These are phyloP conservation scores for Pontoporia blainvillei DNA, from an alignment of 2,113 vertebrate species.

Conservation along the genomic window DNA sequence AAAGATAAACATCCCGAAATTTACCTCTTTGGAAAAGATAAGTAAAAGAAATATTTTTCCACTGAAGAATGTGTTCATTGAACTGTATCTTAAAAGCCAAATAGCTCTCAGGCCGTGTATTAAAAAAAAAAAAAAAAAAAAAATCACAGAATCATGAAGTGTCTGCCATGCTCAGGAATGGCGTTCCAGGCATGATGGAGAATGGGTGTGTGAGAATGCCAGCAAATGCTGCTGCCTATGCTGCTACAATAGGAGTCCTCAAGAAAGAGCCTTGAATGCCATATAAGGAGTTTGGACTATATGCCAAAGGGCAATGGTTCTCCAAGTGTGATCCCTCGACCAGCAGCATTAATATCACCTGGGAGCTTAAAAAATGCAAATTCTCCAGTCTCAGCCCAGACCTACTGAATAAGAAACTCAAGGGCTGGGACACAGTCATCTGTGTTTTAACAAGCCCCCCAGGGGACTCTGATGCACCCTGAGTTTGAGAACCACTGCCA, in stretches of 20 bases:
- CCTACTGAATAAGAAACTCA: neutral
- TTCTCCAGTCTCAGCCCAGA: neutral
- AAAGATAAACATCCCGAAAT: conserved; percentile 65
- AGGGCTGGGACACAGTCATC: neutral
- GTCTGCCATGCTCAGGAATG: neutral
- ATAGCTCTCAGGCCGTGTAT: neutral
- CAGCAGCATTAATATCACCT: neutral
- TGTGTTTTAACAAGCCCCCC: neutral
- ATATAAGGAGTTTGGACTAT: neutral
- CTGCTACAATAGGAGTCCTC: rapidly evolving
- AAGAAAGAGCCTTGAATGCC: neutral
- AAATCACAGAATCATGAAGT: neutral
- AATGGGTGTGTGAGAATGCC: neutral
- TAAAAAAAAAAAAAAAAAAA: neutral
- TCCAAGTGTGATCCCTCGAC: neutral
- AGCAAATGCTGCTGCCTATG: too few relatives aligned
- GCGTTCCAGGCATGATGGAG: neutral
- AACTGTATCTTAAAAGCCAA: conserved; percentile 18
- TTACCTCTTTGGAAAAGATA: conserved; percentile 61
- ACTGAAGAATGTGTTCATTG: conserved; percentile 4
- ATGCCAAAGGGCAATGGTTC: neutral
- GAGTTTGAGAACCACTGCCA: neutral
- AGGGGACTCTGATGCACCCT: neutral
- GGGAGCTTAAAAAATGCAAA: neutral
- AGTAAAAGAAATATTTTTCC: conserved; percentile 54